phyloP scores from a whole-genome alignment of 2,797 vertebrate species.

The Lophius americanus region DNA sequence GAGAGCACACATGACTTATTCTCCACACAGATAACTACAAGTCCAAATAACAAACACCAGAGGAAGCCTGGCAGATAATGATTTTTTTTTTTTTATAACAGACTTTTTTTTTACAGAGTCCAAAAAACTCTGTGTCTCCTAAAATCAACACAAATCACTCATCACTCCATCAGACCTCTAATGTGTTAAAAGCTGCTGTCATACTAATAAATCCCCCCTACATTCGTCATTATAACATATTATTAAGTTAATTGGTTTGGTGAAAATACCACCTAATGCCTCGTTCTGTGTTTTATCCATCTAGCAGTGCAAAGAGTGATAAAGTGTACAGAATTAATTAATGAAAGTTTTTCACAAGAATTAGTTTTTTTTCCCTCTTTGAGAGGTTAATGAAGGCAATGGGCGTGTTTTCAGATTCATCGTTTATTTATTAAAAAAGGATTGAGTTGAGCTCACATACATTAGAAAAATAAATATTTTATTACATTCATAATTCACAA shows the following conservation, averaged over 20 bases:
- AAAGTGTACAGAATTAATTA: slow-evolving; percentile 19
- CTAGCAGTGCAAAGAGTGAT: slow-evolving; percentile 38
- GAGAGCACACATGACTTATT: slow-evolving; percentile 60
- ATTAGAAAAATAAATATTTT: slow-evolving; percentile 79
- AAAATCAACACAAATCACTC: slow-evolving; percentile 29
- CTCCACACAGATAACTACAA: slow-evolving; percentile 18
- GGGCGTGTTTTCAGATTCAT: slow-evolving; percentile 34
- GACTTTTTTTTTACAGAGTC: too few relatives aligned
- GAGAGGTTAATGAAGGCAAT: neutral
- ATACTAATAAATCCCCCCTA: slow-evolving; percentile 28
- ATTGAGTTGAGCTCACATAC: slow-evolving; percentile 64
- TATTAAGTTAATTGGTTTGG: slow-evolving; percentile 52
- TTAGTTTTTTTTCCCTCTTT: too few relatives aligned
- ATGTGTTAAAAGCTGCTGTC: slow-evolving; percentile 27
- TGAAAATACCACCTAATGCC: slow-evolving; percentile 16
- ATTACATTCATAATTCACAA: slow-evolving; percentile 63
- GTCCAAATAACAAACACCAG: neutral
- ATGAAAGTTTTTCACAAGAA: neutral
- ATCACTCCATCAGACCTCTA: slow-evolving; percentile 12
- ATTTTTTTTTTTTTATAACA: too few relatives aligned
- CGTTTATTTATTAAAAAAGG: slow-evolving; percentile 64
- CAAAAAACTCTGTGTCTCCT: slow-evolving; percentile 6
- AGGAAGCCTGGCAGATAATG: neutral
- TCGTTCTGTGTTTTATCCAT: slow-evolving; percentile 10
- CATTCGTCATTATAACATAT: slow-evolving; percentile 45